Evolutionary conservation across 1,140 invertebrate species (phyloP).

Genomic region (Scaptodrosophila lebanonensis): DNA sequence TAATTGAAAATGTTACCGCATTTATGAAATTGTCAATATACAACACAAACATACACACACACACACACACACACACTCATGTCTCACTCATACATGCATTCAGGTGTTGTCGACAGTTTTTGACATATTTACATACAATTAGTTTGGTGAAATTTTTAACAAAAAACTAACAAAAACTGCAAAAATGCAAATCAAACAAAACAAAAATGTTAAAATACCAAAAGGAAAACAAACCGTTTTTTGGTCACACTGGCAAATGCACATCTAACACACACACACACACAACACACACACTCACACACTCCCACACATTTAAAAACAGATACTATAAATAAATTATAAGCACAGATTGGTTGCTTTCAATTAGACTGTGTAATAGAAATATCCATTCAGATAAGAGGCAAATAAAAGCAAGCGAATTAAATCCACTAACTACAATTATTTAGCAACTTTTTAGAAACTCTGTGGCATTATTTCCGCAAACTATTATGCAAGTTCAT

Average conservation of each 20-base stretch:
- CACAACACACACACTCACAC: constrained; percentile 1
- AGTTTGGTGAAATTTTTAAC: constrained; percentile 57
- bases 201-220: not conserved
- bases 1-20: constrained; percentile 75
- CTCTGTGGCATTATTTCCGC: no score
- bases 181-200: constrained; percentile 49
- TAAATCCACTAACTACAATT: no score
- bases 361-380: constrained; percentile 62
- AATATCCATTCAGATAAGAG: no score
- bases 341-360: constrained; percentile 52
- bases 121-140: constrained; percentile 75
- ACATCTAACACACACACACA: constrained; percentile 7
- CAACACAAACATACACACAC: constrained; percentile 50
- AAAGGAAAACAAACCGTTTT: not conserved
- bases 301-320: constrained; percentile 13
- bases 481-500: no score
- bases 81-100: constrained; percentile 14
- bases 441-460: no score
- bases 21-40: constrained; percentile 75
- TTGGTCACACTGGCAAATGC: no score
- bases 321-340: constrained; percentile 55
- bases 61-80: constrained; percentile 6
- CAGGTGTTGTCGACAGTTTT: constrained; percentile 67
- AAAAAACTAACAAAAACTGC: no score
- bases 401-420: no score